phyloP scores from a whole-genome alignment of 1,140 invertebrate species.

The Planococcus citri region DNA sequence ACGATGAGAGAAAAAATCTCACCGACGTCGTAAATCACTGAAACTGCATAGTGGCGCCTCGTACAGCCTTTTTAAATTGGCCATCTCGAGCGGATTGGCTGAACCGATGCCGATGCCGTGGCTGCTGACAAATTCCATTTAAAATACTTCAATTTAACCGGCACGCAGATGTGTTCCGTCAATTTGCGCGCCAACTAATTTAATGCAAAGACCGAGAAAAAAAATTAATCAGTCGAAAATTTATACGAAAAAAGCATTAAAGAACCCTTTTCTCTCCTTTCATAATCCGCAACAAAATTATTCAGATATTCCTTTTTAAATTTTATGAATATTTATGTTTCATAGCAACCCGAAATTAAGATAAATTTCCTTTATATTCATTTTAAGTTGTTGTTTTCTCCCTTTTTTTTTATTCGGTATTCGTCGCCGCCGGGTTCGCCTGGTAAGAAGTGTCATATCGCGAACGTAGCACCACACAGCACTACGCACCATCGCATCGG shows the following conservation, averaged over 20 bases:
- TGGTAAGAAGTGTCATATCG: neutral
- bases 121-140: no score
- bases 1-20: no score
- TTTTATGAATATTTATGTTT: neutral
- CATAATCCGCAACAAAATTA: neutral
- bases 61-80: no score
- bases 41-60: no score
- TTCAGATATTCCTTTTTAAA: slow-evolving; percentile 8
- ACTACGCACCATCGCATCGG: no score
- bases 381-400: neutral
- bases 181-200: neutral
- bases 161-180: neutral
- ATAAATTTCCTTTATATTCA: slow-evolving; percentile 4
- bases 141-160: neutral
- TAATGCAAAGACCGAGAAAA: neutral
- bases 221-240: slow-evolving; percentile 6
- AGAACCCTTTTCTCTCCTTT: neutral
- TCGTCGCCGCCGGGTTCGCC: no score
- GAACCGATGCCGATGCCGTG: no score
- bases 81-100: no score
- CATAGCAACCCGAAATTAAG: neutral
- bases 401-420: no score
- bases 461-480: neutral
- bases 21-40: no score
- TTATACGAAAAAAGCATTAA: neutral